A percentile compares a stretch with the other conserved stretches of the same genome.
Evolutionary conservation across 2,888 invertebrate species (phyloP).

Genomic region (Hydraecia micacea): DNA sequence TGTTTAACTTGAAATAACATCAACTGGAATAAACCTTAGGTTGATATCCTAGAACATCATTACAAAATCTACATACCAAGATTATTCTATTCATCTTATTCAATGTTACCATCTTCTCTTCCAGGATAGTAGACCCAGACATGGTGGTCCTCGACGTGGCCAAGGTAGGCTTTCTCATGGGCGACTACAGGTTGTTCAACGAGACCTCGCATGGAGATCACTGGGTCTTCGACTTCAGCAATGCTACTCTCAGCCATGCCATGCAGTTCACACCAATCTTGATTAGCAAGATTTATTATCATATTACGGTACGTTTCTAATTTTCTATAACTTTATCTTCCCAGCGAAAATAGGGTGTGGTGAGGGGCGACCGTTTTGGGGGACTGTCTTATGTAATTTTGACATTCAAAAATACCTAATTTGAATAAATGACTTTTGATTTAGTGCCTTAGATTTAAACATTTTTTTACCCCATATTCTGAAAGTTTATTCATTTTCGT

Average conservation of each 20-base stretch:
- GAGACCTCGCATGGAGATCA: slow-evolving; percentile 79
- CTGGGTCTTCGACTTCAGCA: slow-evolving; percentile 79
- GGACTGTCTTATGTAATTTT: too few species aligned
- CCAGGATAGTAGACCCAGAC: slow-evolving; percentile 53
- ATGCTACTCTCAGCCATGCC: slow-evolving; percentile 65
- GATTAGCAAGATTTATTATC: slow-evolving; percentile 54
- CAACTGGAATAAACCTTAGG: too few species aligned
- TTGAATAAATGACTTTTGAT: too few species aligned
- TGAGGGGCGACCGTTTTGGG: too few species aligned
- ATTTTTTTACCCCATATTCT: too few species aligned
- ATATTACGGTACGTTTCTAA: slow-evolving; percentile 54
- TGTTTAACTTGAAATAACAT: too few species aligned
- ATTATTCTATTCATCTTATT: neutral
- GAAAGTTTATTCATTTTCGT: too few species aligned
- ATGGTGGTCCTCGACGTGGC: slow-evolving; percentile 58
- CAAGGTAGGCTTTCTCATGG: slow-evolving; percentile 67
- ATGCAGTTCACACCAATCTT: slow-evolving; percentile 56
- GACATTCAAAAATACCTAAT: too few species aligned
- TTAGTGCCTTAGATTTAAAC: too few species aligned
- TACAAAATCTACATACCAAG: neutral
- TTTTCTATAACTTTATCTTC: neutral
- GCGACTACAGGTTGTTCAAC: slow-evolving; percentile 79
- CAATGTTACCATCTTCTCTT: neutral
- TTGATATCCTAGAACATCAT: too few species aligned
- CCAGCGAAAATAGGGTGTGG: too few species aligned